Evolutionary conservation across 1,140 invertebrate genomes (phyloP).

Genomic region (Atta texana): DNA sequence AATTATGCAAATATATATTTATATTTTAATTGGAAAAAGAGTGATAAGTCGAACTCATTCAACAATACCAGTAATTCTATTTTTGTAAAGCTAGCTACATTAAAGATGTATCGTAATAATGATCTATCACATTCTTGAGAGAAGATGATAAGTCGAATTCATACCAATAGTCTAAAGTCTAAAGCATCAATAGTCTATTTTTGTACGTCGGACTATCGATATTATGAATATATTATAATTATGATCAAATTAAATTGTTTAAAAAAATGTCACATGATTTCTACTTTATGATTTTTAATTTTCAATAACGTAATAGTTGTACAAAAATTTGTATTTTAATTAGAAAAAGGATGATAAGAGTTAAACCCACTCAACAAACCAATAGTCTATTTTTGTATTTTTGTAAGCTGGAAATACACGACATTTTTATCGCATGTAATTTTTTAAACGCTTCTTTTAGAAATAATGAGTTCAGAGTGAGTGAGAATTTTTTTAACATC

Average conservation of each 20-base stretch:
- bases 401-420: neutral
- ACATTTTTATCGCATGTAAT: neutral
- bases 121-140: too few species aligned
- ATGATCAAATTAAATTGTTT: neutral
- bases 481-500: neutral
- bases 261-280: neutral
- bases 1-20: neutral
- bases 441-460: slow-evolving; percentile 5
- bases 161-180: too few species aligned
- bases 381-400: neutral
- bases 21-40: neutral
- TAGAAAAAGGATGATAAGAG: neutral
- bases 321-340: slow-evolving; percentile 3
- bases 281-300: neutral
- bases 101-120: neutral
- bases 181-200: too few species aligned
- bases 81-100: neutral
- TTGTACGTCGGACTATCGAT: too few species aligned
- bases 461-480: neutral
- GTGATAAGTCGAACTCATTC: neutral
- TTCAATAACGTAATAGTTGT: neutral
- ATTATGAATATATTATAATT: too few species aligned
- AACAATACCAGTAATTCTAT: neutral
- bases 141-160: too few species aligned
- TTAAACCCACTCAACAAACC: neutral